Evolutionary conservation across 1,140 invertebrate genomes (phyloP), one percentile per base, ranked within the genome.

Genomic region (Chionoecetes opilio): DNA sequence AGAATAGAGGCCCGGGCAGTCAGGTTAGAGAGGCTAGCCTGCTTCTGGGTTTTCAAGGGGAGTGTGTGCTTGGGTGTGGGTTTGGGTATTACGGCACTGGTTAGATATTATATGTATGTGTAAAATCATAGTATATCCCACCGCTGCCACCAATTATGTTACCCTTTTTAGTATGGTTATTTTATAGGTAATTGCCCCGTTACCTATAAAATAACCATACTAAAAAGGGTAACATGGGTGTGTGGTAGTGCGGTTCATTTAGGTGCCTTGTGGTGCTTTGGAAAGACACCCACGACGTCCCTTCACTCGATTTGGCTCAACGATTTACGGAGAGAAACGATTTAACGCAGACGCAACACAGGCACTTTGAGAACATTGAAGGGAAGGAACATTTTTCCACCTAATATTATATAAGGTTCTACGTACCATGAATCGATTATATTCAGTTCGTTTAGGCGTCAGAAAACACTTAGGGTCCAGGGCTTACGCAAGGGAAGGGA

Each of bases 251-350:
- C 6, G n/a, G 63, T 26, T 75, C 21, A 75, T 75, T 5, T 26
- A 11, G 2, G 63, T n/a, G n/a, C n/a, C n/a, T n/a, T 75, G 63
- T 75, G 11, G 63, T 26, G 63, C 11, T 9, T 2, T 26, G 63
- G 3, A 11, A 75, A 26, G n/a, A 75, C 21, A 75, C 63, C 26
- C 63, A 75, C 63, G n/a, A 75, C 63, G 63, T 21, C n/a, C 63
- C n/a, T 14, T n/a, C 63, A n/a, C 63, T n/a, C 21, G 11, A n/a
- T 26, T 75, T 75, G 63, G 63, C 63, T 21, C 63, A n/a, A 26
- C 21, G 63, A 75, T 75, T 75, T 75, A 75, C n/a, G 63, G 63
- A 75, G 63, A 75, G 63, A 21, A 75, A 75, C 63, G 63, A n/a
- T n/a, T n/a, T n/a, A n/a, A n/a, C n/a, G n/a, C n/a, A n/a, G 63